Evolutionary conservation across 2,888 invertebrate species (phyloP), one percentile per base, ranked within the genome.

Genomic region (Marasmarcha lunaedactyla): DNA sequence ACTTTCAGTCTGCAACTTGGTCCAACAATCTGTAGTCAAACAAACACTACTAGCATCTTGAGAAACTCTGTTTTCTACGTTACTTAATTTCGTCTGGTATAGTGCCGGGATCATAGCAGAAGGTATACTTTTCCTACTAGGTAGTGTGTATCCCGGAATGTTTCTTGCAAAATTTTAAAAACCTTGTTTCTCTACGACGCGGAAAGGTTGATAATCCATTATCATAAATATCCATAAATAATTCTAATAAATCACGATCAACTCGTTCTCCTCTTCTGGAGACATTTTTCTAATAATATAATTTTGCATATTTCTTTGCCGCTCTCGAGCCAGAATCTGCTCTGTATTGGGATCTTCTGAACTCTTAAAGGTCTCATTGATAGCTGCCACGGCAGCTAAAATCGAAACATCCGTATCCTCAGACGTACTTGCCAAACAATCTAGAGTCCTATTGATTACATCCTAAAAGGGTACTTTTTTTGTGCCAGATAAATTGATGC

Each of bases 11-110:
- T 44, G 42, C 3, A 39, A 42, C 6, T 46, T 44, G 5, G 46
- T 44, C 46, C 46, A 47, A 35, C 38, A 39, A 38, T 47, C 43
- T 6, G 44, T 43, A 10, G 47, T 47, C 7, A 47, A 9, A 26
- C 47, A 47, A 1, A 45, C 42, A 14, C 40, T 38, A n/a, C 14
- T 35, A 9, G 36, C 42, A 20, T 43, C 40, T 40, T 15, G 15
- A 14, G 36, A 35, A 15, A 42, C 38, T 12, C 2, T 38, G 10
- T 10, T 15, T 26, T 44, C 42, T 3, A 39, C 20, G 1, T 39
- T 35, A 25, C 11, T 35, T 34, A 39, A 34, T 14, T 34, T 26
- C 12, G 15, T 39, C 11, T 40, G 13, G 33, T 46, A 43, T 35
- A 44, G 26, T 14, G 40, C 38, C 2, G 41, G 40, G 26, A 46